These are phyloP conservation scores for Synaphobranchus kaupii DNA, from an alignment of 2,797 vertebrate species.

Conservation along the genomic window DNA sequence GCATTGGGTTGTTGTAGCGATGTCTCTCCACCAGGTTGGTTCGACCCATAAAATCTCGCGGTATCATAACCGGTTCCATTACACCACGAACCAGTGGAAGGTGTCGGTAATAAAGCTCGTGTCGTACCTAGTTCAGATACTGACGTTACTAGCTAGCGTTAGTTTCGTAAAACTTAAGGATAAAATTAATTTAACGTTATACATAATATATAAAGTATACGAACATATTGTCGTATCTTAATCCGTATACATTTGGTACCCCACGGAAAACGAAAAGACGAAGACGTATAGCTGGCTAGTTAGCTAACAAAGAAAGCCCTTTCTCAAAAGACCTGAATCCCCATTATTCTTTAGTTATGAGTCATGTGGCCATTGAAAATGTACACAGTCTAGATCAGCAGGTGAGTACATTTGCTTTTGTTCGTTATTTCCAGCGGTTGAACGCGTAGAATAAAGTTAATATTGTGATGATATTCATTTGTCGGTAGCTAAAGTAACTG, in stretches of 20 bases:
- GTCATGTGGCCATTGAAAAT: constrained; percentile 99
- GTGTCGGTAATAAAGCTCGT: constrained; percentile 34
- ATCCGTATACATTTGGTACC: not conserved
- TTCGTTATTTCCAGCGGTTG: not conserved
- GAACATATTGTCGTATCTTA: not conserved
- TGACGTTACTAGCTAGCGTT: constrained; percentile 21
- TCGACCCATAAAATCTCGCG: constrained; percentile 49
- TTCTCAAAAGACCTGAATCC: constrained; percentile 71
- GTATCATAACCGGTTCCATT: constrained; percentile 40
- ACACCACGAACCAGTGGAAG: constrained; percentile 42
- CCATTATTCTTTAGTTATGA: constrained; percentile 93
- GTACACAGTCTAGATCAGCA: constrained; percentile 97
- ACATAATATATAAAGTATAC: constrained; percentile 8
- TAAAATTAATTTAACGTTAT: not conserved
- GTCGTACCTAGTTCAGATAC: constrained; percentile 31
- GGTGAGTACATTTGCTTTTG: constrained; percentile 70
- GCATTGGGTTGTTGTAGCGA: constrained; percentile 41
- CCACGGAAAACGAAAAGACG: constrained; percentile 18
- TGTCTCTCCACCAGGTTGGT: not conserved
- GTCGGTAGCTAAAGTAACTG: not conserved
- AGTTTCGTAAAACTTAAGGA: constrained; percentile 14
- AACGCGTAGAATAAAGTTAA: not conserved
- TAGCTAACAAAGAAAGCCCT: constrained; percentile 73
- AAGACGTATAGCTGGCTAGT: constrained; percentile 50
- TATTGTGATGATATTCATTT: not conserved